These are phyloP conservation scores for Megastigmus dorsalis DNA, from an alignment of 2,888 invertebrate genomes.

Conservation along the genomic window DNA sequence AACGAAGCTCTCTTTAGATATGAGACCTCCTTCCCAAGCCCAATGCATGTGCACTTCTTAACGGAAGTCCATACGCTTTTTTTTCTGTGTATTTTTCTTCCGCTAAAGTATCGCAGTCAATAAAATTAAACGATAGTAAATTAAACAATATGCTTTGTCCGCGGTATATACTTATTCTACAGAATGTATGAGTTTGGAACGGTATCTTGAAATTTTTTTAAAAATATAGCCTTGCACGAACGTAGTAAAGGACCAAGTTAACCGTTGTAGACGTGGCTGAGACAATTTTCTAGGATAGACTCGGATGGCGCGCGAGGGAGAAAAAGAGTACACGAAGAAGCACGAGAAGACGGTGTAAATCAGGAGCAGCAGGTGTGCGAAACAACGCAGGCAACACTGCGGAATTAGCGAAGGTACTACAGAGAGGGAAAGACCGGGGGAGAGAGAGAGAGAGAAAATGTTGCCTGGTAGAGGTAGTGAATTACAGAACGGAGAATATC, in stretches of 20 bases:
- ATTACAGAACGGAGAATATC: slow-evolving; percentile 57
- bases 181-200: neutral
- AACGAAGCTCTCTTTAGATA: slow-evolving; percentile 12
- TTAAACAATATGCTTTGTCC: too few species aligned
- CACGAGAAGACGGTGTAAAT: slow-evolving; percentile 54
- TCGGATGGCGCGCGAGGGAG: neutral
- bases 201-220: neutral
- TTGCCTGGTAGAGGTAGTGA: slow-evolving; percentile 41
- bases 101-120: too few species aligned
- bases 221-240: neutral
- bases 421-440: slow-evolving; percentile 2
- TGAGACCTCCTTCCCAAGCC: neutral
- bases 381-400: slow-evolving; percentile 55
- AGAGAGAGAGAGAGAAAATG: neutral
- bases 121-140: too few species aligned
- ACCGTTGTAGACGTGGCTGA: neutral
- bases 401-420: slow-evolving; percentile 41
- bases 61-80: neutral
- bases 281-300: slow-evolving; percentile 30
- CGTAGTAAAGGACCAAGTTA: neutral
- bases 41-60: neutral
- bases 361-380: slow-evolving; percentile 65
- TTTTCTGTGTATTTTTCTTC: neutral
- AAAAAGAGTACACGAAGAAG: neutral
- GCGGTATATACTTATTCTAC: too few species aligned